Evolutionary conservation across 2,113 vertebrate genomes (phyloP).

Genomic region (Aegypius monachus): DNA sequence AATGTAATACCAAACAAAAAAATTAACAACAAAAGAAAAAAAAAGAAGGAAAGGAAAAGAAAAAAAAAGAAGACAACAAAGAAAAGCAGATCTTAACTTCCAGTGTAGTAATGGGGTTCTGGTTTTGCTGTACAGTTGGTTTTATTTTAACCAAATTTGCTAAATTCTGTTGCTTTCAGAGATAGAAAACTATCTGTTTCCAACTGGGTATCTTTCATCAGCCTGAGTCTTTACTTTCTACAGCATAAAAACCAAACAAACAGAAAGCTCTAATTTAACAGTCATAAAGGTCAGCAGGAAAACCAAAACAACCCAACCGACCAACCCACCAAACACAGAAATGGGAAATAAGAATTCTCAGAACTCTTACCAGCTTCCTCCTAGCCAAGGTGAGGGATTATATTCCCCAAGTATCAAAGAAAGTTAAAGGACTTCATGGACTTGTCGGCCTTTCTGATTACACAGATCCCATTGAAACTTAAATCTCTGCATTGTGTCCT

Average conservation of each 20-base stretch:
- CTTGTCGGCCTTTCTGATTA: neutral
- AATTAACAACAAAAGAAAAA: neutral
- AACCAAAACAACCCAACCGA: neutral
- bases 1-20: neutral
- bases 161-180: neutral
- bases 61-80: neutral
- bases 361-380: neutral
- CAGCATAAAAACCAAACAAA: neutral
- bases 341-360: neutral
- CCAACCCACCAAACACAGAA: neutral
- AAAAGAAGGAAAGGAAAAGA: neutral
- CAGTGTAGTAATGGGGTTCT: neutral
- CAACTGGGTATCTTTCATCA: neutral
- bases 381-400: neutral
- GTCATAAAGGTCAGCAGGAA: neutral
- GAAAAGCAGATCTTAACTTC: neutral
- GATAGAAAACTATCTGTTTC: neutral
- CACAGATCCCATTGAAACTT: neutral
- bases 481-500: neutral
- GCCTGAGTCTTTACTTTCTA: neutral
- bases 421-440: neutral
- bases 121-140: neutral
- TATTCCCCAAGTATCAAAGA: neutral
- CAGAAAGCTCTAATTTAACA: neutral
- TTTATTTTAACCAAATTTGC: neutral